A percentile compares a stretch with the other conserved stretches of the same genome.
phyloP scores from a whole-genome alignment of 1,140 invertebrate genomes.

The Sycobia sp. region DNA sequence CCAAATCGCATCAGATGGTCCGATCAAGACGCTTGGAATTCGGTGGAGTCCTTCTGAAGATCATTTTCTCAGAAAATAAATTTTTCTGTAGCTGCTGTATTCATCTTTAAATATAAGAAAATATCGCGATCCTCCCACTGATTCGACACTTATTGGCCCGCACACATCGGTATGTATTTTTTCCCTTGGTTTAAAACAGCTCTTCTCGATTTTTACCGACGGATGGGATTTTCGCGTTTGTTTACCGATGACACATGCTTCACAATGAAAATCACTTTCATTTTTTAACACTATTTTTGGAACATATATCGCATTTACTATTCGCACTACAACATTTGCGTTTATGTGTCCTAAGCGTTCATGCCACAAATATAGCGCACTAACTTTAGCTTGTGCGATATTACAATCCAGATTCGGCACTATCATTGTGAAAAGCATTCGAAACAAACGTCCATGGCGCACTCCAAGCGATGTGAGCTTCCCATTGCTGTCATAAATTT shows the following conservation, averaged over 20 bases:
- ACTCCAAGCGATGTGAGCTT: not conserved
- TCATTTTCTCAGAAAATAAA: too few relatives aligned
- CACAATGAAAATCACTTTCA: too few relatives aligned
- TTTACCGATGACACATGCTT: not conserved
- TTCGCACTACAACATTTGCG: not conserved
- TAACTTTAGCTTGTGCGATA: not conserved
- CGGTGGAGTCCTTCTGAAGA: too few relatives aligned
- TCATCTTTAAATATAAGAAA: slow-evolving; percentile 44
- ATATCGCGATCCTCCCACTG: slow-evolving; percentile 6
- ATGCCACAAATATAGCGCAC: slow-evolving; percentile 13
- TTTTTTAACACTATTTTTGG: not conserved
- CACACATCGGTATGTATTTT: too few relatives aligned
- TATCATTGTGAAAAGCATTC: slow-evolving; percentile 21
- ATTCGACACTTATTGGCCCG: slow-evolving; percentile 1
- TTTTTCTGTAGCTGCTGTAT: too few relatives aligned
- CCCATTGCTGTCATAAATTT: not conserved
- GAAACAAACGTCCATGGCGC: slow-evolving; percentile 7
- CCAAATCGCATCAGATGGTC: too few relatives aligned
- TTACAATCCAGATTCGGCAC: slow-evolving; percentile 11
- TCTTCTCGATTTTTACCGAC: not conserved
- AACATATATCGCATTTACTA: too few relatives aligned
- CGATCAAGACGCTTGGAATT: too few relatives aligned
- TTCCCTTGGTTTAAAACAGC: not conserved
- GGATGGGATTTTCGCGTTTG: not conserved
- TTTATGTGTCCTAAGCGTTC: too few relatives aligned